Conservation (phyloP, 1,140 invertebrate genomes). For the Drosophila nebulosa region DNA sequence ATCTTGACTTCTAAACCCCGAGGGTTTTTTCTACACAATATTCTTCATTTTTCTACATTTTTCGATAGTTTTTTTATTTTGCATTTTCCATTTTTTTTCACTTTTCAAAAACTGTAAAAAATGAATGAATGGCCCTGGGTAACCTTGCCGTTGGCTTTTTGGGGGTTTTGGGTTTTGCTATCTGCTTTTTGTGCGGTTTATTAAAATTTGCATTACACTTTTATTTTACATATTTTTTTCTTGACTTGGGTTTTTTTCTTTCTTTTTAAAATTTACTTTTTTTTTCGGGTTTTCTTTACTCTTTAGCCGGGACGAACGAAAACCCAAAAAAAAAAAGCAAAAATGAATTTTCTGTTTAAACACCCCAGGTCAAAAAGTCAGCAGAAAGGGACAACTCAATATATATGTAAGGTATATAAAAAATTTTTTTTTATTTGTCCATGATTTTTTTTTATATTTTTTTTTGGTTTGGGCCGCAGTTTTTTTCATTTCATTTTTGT, state of each 20-base stretch:
- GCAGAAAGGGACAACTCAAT: conserved; percentile 10
- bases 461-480: background rate
- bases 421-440: conserved; percentile 2
- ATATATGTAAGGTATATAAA: background rate
- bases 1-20: background rate
- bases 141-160: conserved; percentile 8
- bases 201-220: conserved; percentile 3
- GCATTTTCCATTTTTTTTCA: background rate
- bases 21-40: background rate
- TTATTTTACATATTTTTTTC: background rate
- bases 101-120: conserved; percentile 12
- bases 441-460: background rate
- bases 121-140: conserved; percentile 9
- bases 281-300: conserved; percentile 2
- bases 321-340: background rate
- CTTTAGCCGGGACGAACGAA: background rate
- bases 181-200: conserved; percentile 7
- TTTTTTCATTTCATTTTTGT: background rate
- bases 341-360: conserved; percentile 10
- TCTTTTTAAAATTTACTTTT: background rate
- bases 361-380: conserved; percentile 14
- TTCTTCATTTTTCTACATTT: background rate
- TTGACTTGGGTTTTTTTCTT: background rate
- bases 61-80: background rate
- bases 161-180: conserved; percentile 1